Evolutionary conservation across 2,888 invertebrate genomes (phyloP).

Genomic region (Craniophora ligustri): DNA sequence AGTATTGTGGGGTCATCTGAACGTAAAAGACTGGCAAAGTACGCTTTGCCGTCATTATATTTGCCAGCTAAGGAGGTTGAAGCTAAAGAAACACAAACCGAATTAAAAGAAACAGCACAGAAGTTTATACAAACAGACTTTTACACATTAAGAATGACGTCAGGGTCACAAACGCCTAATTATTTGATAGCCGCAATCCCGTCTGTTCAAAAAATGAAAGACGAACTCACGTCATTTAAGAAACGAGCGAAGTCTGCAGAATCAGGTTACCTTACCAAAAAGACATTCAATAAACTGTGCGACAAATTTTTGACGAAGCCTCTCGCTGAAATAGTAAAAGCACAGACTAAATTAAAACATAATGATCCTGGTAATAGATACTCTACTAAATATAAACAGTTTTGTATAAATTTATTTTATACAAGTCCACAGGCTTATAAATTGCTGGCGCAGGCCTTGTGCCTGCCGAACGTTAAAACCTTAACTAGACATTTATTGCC

Average conservation of each 20-base stretch:
- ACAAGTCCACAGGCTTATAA: conserved; percentile 52
- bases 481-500: conserved; percentile 41
- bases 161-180: conserved; percentile 24
- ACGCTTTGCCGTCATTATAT: conserved; percentile 19
- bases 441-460: conserved; percentile 41
- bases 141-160: conserved; percentile 28
- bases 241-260: conserved; percentile 24
- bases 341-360: conserved; percentile 45
- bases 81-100: conserved; percentile 30
- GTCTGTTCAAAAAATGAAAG: conserved; percentile 21
- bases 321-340: conserved; percentile 49
- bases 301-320: conserved; percentile 46
- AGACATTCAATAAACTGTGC: conserved; percentile 38
- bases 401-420: conserved; percentile 55
- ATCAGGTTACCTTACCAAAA: conserved; percentile 16
- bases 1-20: conserved; percentile 10
- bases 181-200: conserved; percentile 28
- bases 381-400: conserved; percentile 39
- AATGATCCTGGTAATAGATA: conserved; percentile 34
- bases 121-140: conserved; percentile 36
- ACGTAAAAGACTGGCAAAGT: conserved; percentile 21
- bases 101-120: conserved; percentile 19
- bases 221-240: conserved; percentile 23
- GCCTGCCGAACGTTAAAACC: conserved; percentile 40
- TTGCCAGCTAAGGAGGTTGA: conserved; percentile 11